A percentile compares a stretch with the other conserved stretches of the same genome.
phyloP scores from a whole-genome alignment of 2,888 invertebrate genomes.

The Aplocera efformata region DNA sequence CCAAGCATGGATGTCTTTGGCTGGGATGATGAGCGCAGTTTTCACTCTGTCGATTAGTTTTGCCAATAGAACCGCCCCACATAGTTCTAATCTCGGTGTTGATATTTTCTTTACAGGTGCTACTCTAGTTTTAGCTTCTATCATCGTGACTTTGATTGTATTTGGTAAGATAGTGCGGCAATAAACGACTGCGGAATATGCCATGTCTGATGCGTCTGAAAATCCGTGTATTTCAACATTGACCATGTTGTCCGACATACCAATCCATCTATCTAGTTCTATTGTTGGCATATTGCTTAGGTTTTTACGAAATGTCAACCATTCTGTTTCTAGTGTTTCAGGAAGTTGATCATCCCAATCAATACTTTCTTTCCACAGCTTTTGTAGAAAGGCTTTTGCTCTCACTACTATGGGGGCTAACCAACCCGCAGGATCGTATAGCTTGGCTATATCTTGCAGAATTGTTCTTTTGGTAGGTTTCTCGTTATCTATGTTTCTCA shows the following conservation, averaged over 20 bases:
- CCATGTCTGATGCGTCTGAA: constrained; percentile 18
- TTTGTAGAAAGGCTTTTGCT: constrained; percentile 19
- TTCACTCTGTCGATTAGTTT: no score
- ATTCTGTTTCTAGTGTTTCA: constrained; percentile 6
- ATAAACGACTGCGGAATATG: no score
- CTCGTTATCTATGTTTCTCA: no score
- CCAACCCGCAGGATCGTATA: neutral
- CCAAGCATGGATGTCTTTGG: no score
- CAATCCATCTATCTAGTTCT: neutral
- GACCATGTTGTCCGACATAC: neutral
- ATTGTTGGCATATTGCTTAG: neutral
- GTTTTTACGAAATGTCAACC: constrained; percentile 14
- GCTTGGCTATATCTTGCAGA: neutral
- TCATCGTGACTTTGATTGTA: no score
- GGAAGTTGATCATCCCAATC: constrained; percentile 19
- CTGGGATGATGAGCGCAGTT: no score
- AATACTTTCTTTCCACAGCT: constrained; percentile 14
- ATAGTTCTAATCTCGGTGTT: no score
- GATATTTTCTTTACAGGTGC: no score
- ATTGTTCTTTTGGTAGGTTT: neutral
- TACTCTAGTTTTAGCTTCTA: no score
- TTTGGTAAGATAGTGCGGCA: no score
- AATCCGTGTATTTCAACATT: constrained; percentile 19
- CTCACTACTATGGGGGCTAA: constrained; percentile 13
- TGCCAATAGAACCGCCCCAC: no score